Conservation (phyloP, 2,888 invertebrate species). For the Pogonocherus hispidulus region DNA sequence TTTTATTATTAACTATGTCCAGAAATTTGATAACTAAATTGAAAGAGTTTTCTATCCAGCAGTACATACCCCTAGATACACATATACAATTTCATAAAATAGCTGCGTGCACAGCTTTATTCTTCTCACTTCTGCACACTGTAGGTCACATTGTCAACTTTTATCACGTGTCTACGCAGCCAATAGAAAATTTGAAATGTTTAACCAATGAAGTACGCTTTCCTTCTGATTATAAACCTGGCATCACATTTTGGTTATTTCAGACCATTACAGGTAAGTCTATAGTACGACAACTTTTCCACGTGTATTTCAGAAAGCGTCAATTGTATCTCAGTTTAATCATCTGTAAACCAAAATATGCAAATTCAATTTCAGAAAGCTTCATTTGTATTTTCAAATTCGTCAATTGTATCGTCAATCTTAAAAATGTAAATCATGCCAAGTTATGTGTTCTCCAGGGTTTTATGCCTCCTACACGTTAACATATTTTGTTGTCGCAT, state of each 20-base stretch:
- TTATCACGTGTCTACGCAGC: slow-evolving; percentile 97
- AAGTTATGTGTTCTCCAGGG: too few species aligned
- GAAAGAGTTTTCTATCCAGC: slow-evolving; percentile 93
- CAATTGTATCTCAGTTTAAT: too few species aligned
- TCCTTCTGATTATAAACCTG: slow-evolving; percentile 93
- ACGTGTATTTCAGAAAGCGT: too few species aligned
- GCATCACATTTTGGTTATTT: slow-evolving; percentile 96
- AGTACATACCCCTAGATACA: slow-evolving; percentile 93
- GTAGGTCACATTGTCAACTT: slow-evolving; percentile 97
- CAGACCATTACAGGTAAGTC: slow-evolving; percentile 89
- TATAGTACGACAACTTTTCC: too few species aligned
- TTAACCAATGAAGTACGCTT: slow-evolving; percentile 95
- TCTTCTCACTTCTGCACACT: slow-evolving; percentile 93
- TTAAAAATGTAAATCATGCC: too few species aligned
- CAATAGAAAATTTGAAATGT: slow-evolving; percentile 91
- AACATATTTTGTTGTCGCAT: too few species aligned
- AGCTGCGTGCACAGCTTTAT: slow-evolving; percentile 93
- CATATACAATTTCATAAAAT: slow-evolving; percentile 98
- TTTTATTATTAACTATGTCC: slow-evolving; percentile 93
- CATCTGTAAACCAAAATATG: too few species aligned
- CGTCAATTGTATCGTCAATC: too few species aligned
- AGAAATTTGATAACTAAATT: slow-evolving; percentile 91
- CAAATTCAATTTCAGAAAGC: too few species aligned
- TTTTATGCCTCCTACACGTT: too few species aligned
- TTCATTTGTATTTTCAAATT: too few species aligned